Evolutionary conservation across 1,140 invertebrate species (phyloP).

Genomic region (Dysdera silvatica): DNA sequence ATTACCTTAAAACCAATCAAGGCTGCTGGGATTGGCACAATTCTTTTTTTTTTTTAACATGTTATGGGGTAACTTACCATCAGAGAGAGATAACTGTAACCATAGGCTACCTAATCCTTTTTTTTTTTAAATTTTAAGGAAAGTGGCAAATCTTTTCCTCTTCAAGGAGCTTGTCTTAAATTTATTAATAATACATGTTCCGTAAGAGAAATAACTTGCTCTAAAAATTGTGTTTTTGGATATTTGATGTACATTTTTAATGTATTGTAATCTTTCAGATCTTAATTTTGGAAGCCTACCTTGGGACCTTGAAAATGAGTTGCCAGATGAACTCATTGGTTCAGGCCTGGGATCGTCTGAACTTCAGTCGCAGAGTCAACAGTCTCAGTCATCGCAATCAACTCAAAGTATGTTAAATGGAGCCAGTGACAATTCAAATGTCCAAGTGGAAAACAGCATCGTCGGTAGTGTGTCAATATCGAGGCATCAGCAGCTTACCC

Average conservation of each 20-base stretch:
- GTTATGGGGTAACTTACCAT: no score
- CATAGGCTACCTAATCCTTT: background rate
- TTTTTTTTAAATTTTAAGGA: background rate
- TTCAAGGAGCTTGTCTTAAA: background rate
- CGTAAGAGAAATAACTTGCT: background rate
- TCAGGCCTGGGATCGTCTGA: conserved; percentile 32
- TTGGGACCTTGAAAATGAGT: conserved; percentile 72
- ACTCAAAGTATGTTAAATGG: conserved; percentile 37
- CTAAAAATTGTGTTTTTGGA: background rate
- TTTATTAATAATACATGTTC: background rate
- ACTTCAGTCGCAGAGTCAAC: conserved; percentile 8
- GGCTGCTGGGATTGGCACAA: no score
- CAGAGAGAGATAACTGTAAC: no score
- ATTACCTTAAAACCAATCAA: no score
- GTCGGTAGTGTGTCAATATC: conserved; percentile 12
- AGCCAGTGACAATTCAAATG: conserved; percentile 30
- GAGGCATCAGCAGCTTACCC: conserved; percentile 33
- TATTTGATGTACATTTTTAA: no score
- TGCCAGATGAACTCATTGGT: conserved; percentile 78
- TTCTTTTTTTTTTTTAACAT: no score
- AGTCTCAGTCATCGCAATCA: conserved; percentile 14
- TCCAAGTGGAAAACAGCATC: conserved; percentile 2
- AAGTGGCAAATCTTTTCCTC: no score
- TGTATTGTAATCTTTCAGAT: conserved; percentile 53
- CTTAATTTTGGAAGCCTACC: conserved; percentile 60